Evolutionary conservation across 1,140 invertebrate genomes (phyloP).

Genomic region (Scaptomyza hsui): DNA sequence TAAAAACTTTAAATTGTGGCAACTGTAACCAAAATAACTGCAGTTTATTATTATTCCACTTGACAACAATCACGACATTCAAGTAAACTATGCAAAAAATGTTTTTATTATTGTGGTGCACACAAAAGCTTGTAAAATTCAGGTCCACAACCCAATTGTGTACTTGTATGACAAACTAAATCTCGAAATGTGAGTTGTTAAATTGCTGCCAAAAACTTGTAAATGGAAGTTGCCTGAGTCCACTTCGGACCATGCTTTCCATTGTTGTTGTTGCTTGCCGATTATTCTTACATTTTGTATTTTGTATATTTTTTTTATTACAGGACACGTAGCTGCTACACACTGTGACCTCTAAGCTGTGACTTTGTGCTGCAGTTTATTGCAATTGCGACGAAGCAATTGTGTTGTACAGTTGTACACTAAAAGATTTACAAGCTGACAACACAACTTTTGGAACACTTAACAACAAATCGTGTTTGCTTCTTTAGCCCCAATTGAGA

Average conservation of each 20-base stretch:
- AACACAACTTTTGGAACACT: constrained; percentile 17
- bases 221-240: constrained; percentile 1
- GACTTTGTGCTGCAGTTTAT: constrained; percentile 31
- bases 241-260: background rate
- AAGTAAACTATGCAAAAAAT: background rate
- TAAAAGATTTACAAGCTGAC: constrained; percentile 22
- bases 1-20: too few species aligned
- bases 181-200: background rate
- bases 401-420: constrained; percentile 26
- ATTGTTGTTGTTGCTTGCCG: constrained; percentile 2
- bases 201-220: constrained; percentile 12
- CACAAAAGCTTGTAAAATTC: background rate
- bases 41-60: background rate
- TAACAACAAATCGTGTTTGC: constrained; percentile 11
- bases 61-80: background rate
- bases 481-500: background rate
- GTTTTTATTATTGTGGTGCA: background rate
- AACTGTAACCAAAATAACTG: background rate
- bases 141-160: background rate
- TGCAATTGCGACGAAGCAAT: constrained; percentile 17
- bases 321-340: too few species aligned
- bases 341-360: background rate
- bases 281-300: background rate
- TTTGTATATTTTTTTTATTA: background rate
- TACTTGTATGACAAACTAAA: too few species aligned